A percentile compares a stretch with the other conserved stretches of the same genome.
Conservation (phyloP, 2,113 vertebrate genomes). For the Zootoca vivipara region DNA sequence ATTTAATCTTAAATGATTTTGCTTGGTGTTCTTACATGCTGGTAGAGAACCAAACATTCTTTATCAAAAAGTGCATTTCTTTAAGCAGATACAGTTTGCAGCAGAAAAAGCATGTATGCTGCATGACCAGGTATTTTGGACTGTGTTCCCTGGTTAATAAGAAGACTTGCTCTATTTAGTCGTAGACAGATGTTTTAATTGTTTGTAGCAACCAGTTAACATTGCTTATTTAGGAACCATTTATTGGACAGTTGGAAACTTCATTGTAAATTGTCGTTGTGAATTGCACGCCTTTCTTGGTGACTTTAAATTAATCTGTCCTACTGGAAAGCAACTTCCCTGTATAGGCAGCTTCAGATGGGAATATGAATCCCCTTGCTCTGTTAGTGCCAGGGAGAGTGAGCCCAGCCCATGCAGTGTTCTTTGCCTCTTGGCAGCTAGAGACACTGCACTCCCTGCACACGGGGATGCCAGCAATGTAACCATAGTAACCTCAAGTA, state of each 20-base stretch:
- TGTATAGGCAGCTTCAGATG: background rate
- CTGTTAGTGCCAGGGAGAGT: background rate
- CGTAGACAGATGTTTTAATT: background rate
- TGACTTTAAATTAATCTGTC: background rate
- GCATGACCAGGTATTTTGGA: background rate
- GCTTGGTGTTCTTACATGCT: background rate
- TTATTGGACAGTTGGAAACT: background rate
- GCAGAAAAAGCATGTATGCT: background rate
- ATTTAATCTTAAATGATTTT: background rate
- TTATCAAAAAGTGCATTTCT: background rate
- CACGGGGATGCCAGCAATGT: constrained; percentile 52
- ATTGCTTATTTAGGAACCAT: background rate
- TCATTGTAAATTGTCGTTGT: background rate
- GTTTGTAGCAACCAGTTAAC: background rate
- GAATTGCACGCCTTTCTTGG: background rate
- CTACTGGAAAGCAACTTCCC: background rate
- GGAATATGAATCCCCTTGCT: constrained; percentile 2
- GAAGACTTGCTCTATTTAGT: background rate
- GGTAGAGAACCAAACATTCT: background rate
- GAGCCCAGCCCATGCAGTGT: background rate
- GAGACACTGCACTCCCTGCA: constrained; percentile 29
- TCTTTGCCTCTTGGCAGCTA: constrained; percentile 49
- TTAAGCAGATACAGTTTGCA: background rate
- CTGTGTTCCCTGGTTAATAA: background rate
- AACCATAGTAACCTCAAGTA: constrained; percentile 79